Conservation (phyloP, 1,140 invertebrate genomes). For the Aradophagus sp. region DNA sequence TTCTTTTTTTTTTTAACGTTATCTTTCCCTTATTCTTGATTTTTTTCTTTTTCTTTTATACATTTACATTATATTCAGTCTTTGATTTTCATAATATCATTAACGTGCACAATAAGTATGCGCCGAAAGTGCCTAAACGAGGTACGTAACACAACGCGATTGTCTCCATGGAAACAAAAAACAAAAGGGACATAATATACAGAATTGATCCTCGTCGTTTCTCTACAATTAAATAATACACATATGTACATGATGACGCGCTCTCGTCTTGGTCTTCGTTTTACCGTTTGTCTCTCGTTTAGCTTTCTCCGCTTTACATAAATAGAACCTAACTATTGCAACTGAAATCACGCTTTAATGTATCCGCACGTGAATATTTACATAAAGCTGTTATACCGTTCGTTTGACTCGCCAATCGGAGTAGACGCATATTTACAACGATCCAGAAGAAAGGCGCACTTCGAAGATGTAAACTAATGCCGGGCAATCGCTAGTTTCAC, state of each 20-base stretch:
- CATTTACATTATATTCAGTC: conserved; percentile 45
- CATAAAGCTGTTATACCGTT: conserved; percentile 25
- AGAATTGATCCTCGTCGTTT: conserved; percentile 14
- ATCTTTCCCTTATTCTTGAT: too few relatives aligned
- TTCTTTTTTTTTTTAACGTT: not conserved
- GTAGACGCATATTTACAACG: conserved; percentile 21
- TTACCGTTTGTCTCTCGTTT: not conserved
- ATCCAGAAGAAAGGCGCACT: not conserved
- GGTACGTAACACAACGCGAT: conserved; percentile 40
- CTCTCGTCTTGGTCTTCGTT: conserved; percentile 2
- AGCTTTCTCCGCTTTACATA: too few relatives aligned
- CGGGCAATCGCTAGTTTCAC: conserved; percentile 25
- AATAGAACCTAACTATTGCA: conserved; percentile 32
- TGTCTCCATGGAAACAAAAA: conserved; percentile 37
- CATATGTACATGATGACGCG: conserved; percentile 18
- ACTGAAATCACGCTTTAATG: conserved; percentile 16
- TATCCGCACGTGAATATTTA: conserved; percentile 13
- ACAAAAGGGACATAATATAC: conserved; percentile 25
- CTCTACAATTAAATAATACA: conserved; percentile 38
- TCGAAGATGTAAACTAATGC: not conserved
- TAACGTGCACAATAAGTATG: conserved; percentile 42
- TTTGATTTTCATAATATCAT: conserved; percentile 51
- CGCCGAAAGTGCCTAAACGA: conserved; percentile 42
- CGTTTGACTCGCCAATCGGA: conserved; percentile 15
- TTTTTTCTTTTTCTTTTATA: too few relatives aligned